Conservation (phyloP, 2,888 invertebrate genomes). For the Cenopis cana region DNA sequence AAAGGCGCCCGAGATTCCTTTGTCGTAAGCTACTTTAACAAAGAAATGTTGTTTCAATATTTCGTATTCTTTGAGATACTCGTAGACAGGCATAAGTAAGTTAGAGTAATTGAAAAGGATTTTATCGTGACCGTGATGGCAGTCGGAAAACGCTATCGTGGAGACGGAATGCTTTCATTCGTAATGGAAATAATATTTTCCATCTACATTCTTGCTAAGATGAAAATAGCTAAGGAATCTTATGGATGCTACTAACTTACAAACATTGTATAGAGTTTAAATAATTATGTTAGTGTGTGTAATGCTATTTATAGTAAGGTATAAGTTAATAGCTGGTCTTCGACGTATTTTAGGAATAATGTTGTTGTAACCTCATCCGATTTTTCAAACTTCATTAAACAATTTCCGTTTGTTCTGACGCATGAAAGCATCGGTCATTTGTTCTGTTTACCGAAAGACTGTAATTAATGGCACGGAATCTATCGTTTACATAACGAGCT, state of each 20-base stretch:
- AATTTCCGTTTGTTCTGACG: constrained; percentile 30
- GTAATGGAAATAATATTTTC: neutral
- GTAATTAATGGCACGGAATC: constrained; percentile 62
- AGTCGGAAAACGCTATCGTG: constrained; percentile 1
- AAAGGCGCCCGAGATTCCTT: constrained; percentile 62
- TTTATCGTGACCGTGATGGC: constrained; percentile 23
- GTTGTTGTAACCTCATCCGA: neutral
- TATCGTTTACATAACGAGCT: constrained; percentile 61
- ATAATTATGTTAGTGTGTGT: too few relatives aligned
- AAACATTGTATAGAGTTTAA: too few relatives aligned
- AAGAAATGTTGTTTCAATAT: constrained; percentile 56
- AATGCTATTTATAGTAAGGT: too few relatives aligned
- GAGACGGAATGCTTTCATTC: constrained; percentile 3
- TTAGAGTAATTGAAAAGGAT: constrained; percentile 40
- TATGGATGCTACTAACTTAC: neutral
- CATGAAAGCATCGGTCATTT: constrained; percentile 44
- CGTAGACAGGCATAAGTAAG: constrained; percentile 35
- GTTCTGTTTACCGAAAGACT: constrained; percentile 50
- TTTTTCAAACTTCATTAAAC: constrained; percentile 14
- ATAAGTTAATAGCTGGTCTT: too few relatives aligned
- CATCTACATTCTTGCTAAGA: neutral
- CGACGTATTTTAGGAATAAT: neutral
- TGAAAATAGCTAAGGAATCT: neutral
- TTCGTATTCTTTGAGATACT: constrained; percentile 47
- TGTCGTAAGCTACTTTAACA: constrained; percentile 59